These are phyloP conservation scores for Macroglossus sobrinus DNA, from an alignment of 2,113 vertebrate genomes.

Conservation along the genomic window DNA sequence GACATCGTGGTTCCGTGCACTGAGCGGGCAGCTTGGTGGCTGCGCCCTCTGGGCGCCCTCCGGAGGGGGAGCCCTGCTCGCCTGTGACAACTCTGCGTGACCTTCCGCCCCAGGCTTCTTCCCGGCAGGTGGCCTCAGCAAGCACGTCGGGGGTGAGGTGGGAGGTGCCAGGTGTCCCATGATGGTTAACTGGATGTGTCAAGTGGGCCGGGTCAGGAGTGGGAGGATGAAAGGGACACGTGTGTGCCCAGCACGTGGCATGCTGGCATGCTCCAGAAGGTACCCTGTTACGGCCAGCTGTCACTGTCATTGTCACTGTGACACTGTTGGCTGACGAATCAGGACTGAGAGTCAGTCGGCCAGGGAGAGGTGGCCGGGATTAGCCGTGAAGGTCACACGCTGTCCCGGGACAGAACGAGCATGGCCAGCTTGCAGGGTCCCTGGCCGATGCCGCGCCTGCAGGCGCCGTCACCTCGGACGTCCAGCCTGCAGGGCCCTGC, in stretches of 20 bases:
- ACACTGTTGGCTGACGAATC: too few species aligned
- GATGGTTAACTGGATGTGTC: background rate
- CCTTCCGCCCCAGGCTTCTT: background rate
- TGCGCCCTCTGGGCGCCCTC: background rate
- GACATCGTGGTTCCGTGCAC: too few species aligned
- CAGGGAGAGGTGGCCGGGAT: too few species aligned
- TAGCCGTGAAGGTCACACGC: too few species aligned
- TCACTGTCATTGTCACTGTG: rapidly evolving
- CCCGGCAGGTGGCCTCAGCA: background rate
- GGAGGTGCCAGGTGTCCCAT: rapidly evolving
- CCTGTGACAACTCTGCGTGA: rapidly evolving
- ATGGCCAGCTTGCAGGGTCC: background rate
- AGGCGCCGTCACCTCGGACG: background rate
- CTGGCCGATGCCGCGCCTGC: background rate
- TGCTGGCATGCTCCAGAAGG: background rate
- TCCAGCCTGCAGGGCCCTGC: background rate
- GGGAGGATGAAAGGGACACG: background rate
- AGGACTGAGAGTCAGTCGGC: too few species aligned
- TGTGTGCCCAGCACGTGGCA: background rate
- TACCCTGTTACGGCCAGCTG: background rate
- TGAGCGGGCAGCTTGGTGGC: rapidly evolving
- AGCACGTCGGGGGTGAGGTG: background rate
- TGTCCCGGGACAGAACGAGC: background rate
- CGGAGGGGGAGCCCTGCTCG: rapidly evolving
- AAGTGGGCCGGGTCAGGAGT: too few species aligned